Conservation (phyloP, 2,797 vertebrate genomes). For the Pteronotus mesoamericanus region DNA sequence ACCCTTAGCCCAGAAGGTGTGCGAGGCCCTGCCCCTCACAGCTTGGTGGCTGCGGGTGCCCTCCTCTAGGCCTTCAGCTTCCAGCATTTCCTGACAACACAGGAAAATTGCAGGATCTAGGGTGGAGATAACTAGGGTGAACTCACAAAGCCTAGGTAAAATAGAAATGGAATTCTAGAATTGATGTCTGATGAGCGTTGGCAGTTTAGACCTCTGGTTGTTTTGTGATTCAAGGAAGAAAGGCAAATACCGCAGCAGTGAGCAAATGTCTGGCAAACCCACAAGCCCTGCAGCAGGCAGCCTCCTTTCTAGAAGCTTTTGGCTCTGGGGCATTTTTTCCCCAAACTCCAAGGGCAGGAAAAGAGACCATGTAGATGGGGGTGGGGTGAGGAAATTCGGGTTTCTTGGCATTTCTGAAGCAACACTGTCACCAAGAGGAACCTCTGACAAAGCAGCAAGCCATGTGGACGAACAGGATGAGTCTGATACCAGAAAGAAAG, state of each 20-base stretch:
- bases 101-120: background rate
- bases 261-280: background rate
- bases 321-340: background rate
- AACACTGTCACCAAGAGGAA: slow-evolving; percentile 59
- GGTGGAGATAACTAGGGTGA: background rate
- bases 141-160: background rate
- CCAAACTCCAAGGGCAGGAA: background rate
- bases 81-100: background rate
- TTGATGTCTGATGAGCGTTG: background rate
- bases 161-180: background rate
- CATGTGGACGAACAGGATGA: background rate
- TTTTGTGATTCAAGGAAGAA: slow-evolving; percentile 18
- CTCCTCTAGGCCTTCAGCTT: background rate
- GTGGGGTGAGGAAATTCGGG: background rate
- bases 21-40: background rate
- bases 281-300: background rate
- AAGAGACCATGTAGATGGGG: background rate
- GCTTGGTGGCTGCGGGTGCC: background rate
- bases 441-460: background rate
- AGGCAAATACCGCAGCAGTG: background rate
- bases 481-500: background rate
- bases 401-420: slow-evolving; percentile 21
- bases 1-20: background rate
- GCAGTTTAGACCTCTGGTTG: background rate
- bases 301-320: background rate